phyloP scores from a whole-genome alignment of 2,888 invertebrate species.

The Phlogophora meticulosa region DNA sequence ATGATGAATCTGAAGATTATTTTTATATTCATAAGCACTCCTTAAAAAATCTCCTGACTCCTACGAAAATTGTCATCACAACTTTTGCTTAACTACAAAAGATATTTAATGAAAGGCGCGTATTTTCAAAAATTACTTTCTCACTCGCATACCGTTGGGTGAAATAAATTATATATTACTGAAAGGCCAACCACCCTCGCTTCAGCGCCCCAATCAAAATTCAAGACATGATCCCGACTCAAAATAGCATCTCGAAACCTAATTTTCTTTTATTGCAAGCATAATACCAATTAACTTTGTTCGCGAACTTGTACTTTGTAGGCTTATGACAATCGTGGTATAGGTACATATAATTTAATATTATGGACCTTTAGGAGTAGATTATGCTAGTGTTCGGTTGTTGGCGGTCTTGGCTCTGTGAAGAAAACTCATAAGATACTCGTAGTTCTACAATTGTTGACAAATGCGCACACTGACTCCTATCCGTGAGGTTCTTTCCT shows the following conservation, averaged over 20 bases:
- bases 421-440: too few relatives aligned
- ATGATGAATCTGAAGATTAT: too few relatives aligned
- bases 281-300: constrained; percentile 70
- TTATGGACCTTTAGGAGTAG: constrained; percentile 8
- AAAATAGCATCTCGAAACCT: constrained; percentile 73
- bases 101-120: constrained; percentile 18
- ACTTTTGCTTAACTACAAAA: constrained; percentile 6
- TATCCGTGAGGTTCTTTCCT: too few relatives aligned
- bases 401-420: too few relatives aligned
- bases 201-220: constrained; percentile 71
- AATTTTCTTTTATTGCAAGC: constrained; percentile 75
- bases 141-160: constrained; percentile 16
- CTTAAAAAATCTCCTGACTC: neutral
- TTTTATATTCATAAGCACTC: too few relatives aligned
- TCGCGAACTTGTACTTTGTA: constrained; percentile 40
- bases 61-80: neutral
- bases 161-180: constrained; percentile 47
- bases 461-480: too few relatives aligned
- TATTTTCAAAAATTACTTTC: constrained; percentile 44
- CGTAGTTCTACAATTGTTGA: too few relatives aligned
- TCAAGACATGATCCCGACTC: constrained; percentile 72
- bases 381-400: neutral
- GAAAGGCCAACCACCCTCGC: constrained; percentile 22
- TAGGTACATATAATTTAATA: constrained; percentile 36
- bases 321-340: constrained; percentile 14